phyloP scores from a whole-genome alignment of 2,888 invertebrate genomes.

The Troglohyphantes excavatus region DNA sequence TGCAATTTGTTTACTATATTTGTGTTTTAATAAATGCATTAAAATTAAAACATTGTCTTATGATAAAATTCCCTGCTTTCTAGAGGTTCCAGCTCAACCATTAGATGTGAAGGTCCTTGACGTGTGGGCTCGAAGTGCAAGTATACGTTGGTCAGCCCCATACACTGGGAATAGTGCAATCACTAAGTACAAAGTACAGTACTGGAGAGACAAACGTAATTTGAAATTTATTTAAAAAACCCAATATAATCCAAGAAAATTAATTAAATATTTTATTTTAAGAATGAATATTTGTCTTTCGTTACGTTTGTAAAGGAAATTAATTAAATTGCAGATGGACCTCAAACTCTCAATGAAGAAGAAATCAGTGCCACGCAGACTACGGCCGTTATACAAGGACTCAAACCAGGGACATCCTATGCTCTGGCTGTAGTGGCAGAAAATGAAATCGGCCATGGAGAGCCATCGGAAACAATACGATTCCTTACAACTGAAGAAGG shows the following conservation, averaged over 20 bases:
- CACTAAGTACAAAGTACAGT: constrained; percentile 79
- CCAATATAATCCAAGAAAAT: too few species aligned
- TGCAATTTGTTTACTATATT: too few species aligned
- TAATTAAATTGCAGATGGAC: constrained; percentile 45
- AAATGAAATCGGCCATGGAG: constrained; percentile 79
- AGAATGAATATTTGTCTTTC: neutral
- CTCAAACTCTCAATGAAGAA: constrained; percentile 75
- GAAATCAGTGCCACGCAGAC: constrained; percentile 71
- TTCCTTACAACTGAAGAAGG: constrained; percentile 79
- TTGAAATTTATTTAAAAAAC: neutral
- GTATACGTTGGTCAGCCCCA: constrained; percentile 79
- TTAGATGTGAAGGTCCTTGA: constrained; percentile 79
- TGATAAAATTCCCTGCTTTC: neutral
- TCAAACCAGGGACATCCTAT: constrained; percentile 78
- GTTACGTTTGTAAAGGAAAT: too few species aligned
- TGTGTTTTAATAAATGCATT: neutral
- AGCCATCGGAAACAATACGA: constrained; percentile 76
- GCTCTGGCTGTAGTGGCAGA: constrained; percentile 78
- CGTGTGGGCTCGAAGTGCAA: constrained; percentile 80
- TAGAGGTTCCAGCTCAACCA: constrained; percentile 80
- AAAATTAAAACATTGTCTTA: neutral
- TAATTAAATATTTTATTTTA: neutral
- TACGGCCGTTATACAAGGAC: constrained; percentile 63
- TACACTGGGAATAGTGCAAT: constrained; percentile 80
- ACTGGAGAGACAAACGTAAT: constrained; percentile 79